Evolutionary conservation across 2,888 invertebrate species (phyloP).

Genomic region (Syrphus vitripennis): DNA sequence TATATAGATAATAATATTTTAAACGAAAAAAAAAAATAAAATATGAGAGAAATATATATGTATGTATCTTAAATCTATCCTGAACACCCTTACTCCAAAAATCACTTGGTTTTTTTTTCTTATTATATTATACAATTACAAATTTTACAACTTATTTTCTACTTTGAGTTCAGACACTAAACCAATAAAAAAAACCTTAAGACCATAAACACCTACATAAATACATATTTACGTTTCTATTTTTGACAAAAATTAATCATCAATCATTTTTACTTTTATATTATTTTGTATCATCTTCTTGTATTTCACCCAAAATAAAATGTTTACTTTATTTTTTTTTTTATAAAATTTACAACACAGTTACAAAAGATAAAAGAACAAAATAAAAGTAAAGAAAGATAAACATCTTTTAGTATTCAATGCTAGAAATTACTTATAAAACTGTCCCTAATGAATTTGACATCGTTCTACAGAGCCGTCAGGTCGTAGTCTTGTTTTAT

Average conservation of each 20-base stretch:
- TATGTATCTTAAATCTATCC: conserved; percentile 51
- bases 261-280: conserved; percentile 13
- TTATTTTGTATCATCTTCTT: conserved; percentile 8
- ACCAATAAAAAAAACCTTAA: conserved; percentile 27
- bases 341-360: conserved; percentile 47
- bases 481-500: conserved; percentile 95
- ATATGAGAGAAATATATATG: conserved; percentile 18
- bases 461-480: conserved; percentile 86
- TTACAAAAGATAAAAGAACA: conserved; percentile 18
- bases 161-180: conserved; percentile 43
- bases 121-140: conserved; percentile 26
- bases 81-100: conserved; percentile 65
- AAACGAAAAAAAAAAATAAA: conserved; percentile 35
- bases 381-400: not conserved
- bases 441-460: conserved; percentile 39
- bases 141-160: conserved; percentile 53
- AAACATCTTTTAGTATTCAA: conserved; percentile 21
- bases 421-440: conserved; percentile 53
- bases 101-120: conserved; percentile 64
- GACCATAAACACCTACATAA: conserved; percentile 51
- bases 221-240: conserved; percentile 46
- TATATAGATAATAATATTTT: conserved; percentile 13
- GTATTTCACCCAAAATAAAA: not conserved
- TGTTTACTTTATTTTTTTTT: conserved; percentile 7
- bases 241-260: not conserved